Conservation (phyloP, 1,140 invertebrate genomes). For the Zaprionus davidi region DNA sequence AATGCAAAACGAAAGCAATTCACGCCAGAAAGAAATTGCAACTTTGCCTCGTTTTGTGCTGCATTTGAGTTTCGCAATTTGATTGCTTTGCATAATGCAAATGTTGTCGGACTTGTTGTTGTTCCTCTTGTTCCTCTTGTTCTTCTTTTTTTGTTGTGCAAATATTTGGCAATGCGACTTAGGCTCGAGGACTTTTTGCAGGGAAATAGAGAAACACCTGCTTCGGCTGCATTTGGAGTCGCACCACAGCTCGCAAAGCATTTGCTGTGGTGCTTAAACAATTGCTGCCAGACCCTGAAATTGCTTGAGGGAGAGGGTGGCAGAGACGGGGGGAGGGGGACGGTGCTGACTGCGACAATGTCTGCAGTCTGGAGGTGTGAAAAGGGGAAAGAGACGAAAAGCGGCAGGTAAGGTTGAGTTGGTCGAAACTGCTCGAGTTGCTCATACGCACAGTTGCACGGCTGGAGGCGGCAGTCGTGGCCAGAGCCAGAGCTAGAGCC, state of each 20-base stretch:
- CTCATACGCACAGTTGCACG: slow-evolving; percentile 59
- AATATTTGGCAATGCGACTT: slow-evolving; percentile 11
- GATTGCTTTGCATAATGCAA: slow-evolving; percentile 7
- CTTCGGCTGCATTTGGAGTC: neutral
- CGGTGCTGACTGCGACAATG: slow-evolving; percentile 7
- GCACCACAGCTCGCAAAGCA: neutral
- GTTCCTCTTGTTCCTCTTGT: neutral
- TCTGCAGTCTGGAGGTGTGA: slow-evolving; percentile 16
- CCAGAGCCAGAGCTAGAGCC: neutral
- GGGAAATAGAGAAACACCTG: slow-evolving; percentile 3
- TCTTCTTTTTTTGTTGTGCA: slow-evolving; percentile 1
- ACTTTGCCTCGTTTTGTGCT: neutral
- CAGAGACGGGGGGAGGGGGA: neutral
- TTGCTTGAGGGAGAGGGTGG: neutral
- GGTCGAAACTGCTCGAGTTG: slow-evolving; percentile 27
- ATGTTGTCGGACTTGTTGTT: neutral
- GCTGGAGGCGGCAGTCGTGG: slow-evolving; percentile 1
- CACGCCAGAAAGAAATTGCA: neutral
- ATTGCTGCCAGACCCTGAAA: slow-evolving; percentile 12
- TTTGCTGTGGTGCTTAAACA: neutral
- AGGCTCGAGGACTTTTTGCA: neutral
- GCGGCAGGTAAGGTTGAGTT: neutral
- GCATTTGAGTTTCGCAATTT: slow-evolving; percentile 9
- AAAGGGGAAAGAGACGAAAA: neutral
- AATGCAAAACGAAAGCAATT: neutral